A percentile compares a stretch with the other conserved stretches of the same genome.
Conservation (phyloP, 2,797 vertebrate species). For the Squalus acanthias region DNA sequence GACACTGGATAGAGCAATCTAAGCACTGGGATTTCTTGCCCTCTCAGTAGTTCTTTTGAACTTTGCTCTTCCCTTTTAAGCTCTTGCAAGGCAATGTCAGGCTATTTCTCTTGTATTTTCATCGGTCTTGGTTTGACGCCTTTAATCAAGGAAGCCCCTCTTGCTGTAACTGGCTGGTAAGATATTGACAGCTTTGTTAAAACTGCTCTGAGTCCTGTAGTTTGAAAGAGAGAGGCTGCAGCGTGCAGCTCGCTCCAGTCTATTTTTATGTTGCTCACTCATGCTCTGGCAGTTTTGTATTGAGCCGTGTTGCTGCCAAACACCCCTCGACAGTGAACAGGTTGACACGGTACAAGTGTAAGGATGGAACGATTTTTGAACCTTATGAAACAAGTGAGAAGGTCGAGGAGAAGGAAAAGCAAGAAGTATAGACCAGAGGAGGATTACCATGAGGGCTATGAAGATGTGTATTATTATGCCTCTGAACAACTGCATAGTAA, state of each 20-base stretch:
- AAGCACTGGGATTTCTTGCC: conserved; percentile 52
- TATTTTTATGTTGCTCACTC: conserved; percentile 38
- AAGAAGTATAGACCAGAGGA: conserved; percentile 95
- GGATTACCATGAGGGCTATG: conserved; percentile 96
- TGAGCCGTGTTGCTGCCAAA: neutral
- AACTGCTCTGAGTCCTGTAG: neutral
- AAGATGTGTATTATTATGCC: conserved; percentile 94
- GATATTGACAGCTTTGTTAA: neutral
- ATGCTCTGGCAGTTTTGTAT: conserved; percentile 46
- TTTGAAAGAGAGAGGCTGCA: neutral
- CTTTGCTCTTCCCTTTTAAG: conserved; percentile 50
- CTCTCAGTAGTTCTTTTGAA: conserved; percentile 57
- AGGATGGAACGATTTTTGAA: conserved; percentile 88
- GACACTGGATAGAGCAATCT: conserved; percentile 55
- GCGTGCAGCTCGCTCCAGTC: conserved; percentile 40
- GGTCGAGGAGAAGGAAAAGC: conserved; percentile 81
- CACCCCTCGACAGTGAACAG: neutral
- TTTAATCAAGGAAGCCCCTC: neutral
- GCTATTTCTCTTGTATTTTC: neutral
- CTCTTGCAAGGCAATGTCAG: neutral
- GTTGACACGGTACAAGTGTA: conserved; percentile 38
- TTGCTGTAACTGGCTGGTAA: neutral
- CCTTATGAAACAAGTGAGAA: conserved; percentile 83
- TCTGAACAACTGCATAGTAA: conserved; percentile 88
- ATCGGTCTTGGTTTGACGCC: neutral